phyloP scores from a whole-genome alignment of 2,113 vertebrate genomes.

The Callipepla californica region DNA sequence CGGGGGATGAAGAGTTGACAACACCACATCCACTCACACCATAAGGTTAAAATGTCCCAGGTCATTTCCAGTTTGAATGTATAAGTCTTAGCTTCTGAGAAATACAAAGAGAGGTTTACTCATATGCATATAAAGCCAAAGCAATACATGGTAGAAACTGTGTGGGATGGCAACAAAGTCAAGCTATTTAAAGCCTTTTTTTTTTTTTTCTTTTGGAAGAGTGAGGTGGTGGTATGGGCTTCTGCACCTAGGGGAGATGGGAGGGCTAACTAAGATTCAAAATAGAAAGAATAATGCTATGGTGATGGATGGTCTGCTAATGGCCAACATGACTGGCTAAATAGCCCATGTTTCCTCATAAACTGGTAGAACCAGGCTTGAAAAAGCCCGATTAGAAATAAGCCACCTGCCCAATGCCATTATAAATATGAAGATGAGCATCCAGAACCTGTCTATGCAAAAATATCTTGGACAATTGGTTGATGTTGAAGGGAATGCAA shows the following conservation, averaged over 20 bases:
- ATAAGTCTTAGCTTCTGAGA: background rate
- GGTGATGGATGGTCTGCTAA: background rate
- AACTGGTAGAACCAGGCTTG: background rate
- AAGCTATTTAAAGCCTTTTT: background rate
- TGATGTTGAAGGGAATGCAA: background rate
- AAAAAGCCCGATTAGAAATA: background rate
- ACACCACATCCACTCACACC: background rate
- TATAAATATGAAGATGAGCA: background rate
- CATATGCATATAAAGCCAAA: background rate
- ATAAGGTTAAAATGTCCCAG: background rate
- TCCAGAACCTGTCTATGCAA: background rate
- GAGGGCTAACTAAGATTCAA: background rate
- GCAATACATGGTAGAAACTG: background rate
- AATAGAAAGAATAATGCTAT: background rate
- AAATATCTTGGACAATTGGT: background rate
- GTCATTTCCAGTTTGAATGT: background rate
- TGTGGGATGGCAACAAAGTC: background rate
- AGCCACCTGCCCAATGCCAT: background rate
- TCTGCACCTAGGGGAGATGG: accelerated
- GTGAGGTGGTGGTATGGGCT: background rate
- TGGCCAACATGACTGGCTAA: background rate
- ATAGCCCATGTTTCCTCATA: background rate
- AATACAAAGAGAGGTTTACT: background rate
- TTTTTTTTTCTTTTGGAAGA: background rate
- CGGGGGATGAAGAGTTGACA: background rate